These are phyloP conservation scores for Gambusia yucatana DNA, from an alignment of 2,797 vertebrate species.

Conservation along the genomic window DNA sequence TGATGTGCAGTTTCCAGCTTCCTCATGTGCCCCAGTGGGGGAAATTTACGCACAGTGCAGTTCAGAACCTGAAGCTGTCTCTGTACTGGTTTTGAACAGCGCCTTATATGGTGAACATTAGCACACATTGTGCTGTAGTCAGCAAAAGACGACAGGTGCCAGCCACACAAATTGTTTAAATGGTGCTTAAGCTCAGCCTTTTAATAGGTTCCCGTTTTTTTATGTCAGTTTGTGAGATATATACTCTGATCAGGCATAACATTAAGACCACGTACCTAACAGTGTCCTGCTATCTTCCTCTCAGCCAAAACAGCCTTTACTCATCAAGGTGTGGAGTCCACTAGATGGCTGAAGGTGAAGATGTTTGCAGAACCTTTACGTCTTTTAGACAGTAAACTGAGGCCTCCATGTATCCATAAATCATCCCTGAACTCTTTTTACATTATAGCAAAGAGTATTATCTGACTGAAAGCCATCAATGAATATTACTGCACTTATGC, in stretches of 20 bases:
- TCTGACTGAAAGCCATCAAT: not conserved
- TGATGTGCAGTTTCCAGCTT: conserved; percentile 56
- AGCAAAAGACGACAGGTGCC: conserved; percentile 12
- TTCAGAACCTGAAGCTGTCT: conserved; percentile 37
- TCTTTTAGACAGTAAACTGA: not conserved
- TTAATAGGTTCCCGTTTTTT: not conserved
- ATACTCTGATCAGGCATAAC: not conserved
- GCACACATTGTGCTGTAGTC: conserved; percentile 17
- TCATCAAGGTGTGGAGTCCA: not conserved
- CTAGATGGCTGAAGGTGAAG: not conserved
- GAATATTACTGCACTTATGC: not conserved
- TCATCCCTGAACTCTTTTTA: not conserved
- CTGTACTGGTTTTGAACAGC: conserved; percentile 17
- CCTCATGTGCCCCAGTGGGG: conserved; percentile 8
- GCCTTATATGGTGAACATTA: conserved; percentile 8
- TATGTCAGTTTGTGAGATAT: not conserved
- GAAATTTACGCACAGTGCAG: conserved; percentile 30
- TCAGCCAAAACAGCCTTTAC: not conserved
- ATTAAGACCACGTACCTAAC: not conserved
- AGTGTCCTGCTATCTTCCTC: not conserved
- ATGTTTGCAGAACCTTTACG: not conserved
- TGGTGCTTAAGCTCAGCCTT: not conserved
- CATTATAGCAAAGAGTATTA: not conserved
- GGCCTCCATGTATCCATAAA: not conserved
- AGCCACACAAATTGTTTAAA: not conserved